Evolutionary conservation across 2,113 vertebrate genomes (phyloP), one percentile per base, ranked within the genome.

Genomic region (Zosterops pallidus): DNA sequence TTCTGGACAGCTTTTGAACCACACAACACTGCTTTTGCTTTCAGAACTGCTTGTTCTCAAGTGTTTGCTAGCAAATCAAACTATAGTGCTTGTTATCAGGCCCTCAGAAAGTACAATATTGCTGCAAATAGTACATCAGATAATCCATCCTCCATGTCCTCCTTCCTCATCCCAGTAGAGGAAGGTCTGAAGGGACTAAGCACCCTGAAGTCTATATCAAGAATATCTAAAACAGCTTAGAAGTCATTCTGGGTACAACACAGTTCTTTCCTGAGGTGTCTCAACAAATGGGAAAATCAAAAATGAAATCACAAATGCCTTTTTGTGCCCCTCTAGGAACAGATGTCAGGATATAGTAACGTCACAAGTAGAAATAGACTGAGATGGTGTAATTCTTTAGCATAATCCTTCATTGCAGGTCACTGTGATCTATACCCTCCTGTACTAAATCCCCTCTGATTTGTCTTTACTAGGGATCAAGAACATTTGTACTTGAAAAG

Each of bases 281-380:
- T 19, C 19, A 56, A 37, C 15, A 56, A 60, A 60, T 21, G 9
- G 14, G 5, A 41, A 68, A 92, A 59, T 3, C 0, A 0, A 65
- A 90, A 79, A 59, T 25, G 19, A 84, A 86, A 89, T 56, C 29
- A 78, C 17, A 79, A 50, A 42, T 42, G 4, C 8, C 64, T 60
- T 75, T 83, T 57, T 86, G 41, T 46, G 49, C 21, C 44, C 2
- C 1, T 56, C 46, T 35, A 55, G 50, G 62, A 64, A 37, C 23
- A 92, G 56, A 53, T 47, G n/a, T 75, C 53, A 78, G 69, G 50
- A 49, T 39, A 57, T 5, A n/a, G 17, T 55, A 47, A 72, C 0
- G 0, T n/a, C 71, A 87, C 26, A 53, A 79, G 46, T 49, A 87
- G 74, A 91, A 91, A 85, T 14, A 60, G 57, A 65, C 25, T 26